Evolutionary conservation across 2,797 vertebrate genomes (phyloP), one percentile per base, ranked within the genome.

Genomic region (Takifugu ocellatus): DNA sequence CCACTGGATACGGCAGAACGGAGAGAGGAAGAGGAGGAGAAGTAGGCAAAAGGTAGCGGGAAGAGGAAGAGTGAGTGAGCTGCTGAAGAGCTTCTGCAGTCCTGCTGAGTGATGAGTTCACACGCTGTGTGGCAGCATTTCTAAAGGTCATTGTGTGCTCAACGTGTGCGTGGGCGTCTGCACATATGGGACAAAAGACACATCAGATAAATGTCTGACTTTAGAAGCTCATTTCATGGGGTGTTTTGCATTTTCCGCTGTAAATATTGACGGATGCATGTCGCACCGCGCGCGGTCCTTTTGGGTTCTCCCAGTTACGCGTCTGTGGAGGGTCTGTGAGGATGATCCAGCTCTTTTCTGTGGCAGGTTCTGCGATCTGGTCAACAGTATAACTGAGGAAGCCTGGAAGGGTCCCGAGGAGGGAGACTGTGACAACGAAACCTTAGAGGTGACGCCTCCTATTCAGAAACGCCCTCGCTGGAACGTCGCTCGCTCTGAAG

Each of bases 301-400:
- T 21, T 21, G 21, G 21, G 21, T 29, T 4, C 4, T 29, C 27
- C 4, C 2, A 29, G 27, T 29, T 7, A 5, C 31, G 31, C 31
- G 9, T 12, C 33, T 12, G 33, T 11, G 33, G 33, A 36, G 36
- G 3, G 36, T 39, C 1, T 39, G 36, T 21, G 36, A 12, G 2
- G 14, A 39, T 61, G 11, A 55, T 21, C 3, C 2, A 2, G 2
- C 7, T 59, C 59, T 49, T 55, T 52, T 59, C 50, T 72, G 53
- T 14, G 8, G 43, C 75, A 99, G 96, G 78, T 98, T 99, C 88
- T 98, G 97, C 84, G 94, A 98, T 64, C 91, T 98, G 92, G 95
- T 98, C 51, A 98, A 96, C 81, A 93, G 91, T 63, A 94, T 99
- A 48, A 92, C 93, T 0, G 96, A 99, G 72, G 96, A 98, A 75